These are phyloP conservation scores for Eugnorisma glareosa DNA, from an alignment of 2,888 invertebrate genomes.

Conservation along the genomic window DNA sequence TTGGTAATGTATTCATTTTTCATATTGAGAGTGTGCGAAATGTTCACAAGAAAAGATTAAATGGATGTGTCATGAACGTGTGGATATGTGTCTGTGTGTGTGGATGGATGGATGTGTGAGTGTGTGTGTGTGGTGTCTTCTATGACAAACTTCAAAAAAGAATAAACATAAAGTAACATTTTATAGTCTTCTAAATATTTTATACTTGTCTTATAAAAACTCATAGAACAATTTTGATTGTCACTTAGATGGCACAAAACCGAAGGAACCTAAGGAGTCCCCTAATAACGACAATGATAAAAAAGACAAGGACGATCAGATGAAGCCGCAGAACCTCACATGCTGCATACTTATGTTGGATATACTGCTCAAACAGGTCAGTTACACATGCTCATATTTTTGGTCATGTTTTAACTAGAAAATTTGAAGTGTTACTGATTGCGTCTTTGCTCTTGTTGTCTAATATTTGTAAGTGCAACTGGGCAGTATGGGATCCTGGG, in stretches of 20 bases:
- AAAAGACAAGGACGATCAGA: constrained; percentile 83
- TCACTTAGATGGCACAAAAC: constrained; percentile 73
- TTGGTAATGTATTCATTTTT: constrained; percentile 67
- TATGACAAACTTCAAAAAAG: neutral
- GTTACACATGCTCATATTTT: neutral
- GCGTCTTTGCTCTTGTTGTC: neutral
- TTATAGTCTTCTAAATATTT: neutral
- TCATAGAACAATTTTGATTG: neutral
- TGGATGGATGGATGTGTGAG: too few species aligned
- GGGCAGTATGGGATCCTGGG: neutral
- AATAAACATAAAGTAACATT: neutral
- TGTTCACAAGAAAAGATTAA: too few species aligned
- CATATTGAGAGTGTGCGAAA: too few species aligned
- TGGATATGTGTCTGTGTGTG: too few species aligned
- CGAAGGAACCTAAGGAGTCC: constrained; percentile 77
- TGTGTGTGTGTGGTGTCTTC: too few species aligned
- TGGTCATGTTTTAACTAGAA: neutral
- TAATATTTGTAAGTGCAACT: too few species aligned
- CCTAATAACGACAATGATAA: constrained; percentile 77
- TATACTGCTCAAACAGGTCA: constrained; percentile 97
- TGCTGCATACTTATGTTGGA: constrained; percentile 99
- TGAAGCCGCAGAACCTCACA: constrained; percentile 95
- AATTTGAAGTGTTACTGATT: neutral
- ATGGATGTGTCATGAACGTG: too few species aligned
- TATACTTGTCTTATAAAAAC: too few species aligned